These are phyloP conservation scores for Drosophila pallidifrons DNA, from an alignment of 1,140 invertebrate species.

Conservation along the genomic window DNA sequence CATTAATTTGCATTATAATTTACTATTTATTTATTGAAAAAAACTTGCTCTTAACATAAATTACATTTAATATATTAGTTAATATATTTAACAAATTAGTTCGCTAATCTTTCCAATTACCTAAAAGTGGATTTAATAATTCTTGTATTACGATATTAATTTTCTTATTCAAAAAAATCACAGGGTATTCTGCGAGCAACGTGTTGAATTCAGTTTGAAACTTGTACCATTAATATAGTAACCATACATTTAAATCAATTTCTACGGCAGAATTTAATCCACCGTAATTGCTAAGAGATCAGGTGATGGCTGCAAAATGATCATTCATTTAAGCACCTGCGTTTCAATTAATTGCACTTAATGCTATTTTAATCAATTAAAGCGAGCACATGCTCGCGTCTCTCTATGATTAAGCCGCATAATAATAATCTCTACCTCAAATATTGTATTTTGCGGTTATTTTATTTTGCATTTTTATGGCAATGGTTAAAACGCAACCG, in stretches of 20 bases:
- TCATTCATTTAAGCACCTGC: constrained; percentile 8
- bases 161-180: not conserved
- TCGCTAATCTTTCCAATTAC: no score
- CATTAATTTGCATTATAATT: no score
- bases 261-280: not conserved
- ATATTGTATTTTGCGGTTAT: not conserved
- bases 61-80: no score
- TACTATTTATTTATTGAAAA: no score
- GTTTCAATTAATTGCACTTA: constrained; percentile 5
- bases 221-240: not conserved
- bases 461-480: constrained; percentile 3
- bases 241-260: not conserved
- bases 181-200: not conserved
- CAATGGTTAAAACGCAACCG: constrained; percentile 47
- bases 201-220: not conserved
- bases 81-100: no score
- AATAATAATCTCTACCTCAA: not conserved
- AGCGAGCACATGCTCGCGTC: not conserved
- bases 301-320: not conserved
- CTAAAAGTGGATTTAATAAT: no score
- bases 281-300: not conserved
- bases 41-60: no score
- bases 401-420: constrained; percentile 6
- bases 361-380: constrained; percentile 12
- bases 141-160: no score